Percentiles rank a stretch among this genome's conserved stretches.
Conservation (phyloP, 2,797 vertebrate genomes). For the Rallus crepitans region DNA sequence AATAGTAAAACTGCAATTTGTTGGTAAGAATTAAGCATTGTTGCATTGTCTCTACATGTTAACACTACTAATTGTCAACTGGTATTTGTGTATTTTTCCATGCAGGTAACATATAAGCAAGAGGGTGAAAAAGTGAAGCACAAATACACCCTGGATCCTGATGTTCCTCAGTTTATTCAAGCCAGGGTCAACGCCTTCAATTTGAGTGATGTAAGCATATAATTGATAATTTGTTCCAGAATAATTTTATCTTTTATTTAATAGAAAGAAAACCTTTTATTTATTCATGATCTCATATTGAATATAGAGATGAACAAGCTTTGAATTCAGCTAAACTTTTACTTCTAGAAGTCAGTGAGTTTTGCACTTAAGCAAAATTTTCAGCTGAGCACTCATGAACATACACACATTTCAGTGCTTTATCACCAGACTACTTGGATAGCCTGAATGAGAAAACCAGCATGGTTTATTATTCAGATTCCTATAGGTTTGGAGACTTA, state of each 20-base stretch:
- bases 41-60: not conserved
- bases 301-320: not conserved
- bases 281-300: not conserved
- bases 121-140: conserved; percentile 92
- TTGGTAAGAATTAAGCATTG: not conserved
- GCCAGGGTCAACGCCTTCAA: conserved; percentile 92
- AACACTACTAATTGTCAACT: not conserved
- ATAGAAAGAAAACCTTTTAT: not conserved
- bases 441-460: not conserved
- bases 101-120: conserved; percentile 91
- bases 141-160: conserved; percentile 90
- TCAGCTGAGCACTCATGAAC: not conserved
- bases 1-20: not conserved
- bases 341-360: not conserved
- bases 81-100: conserved; percentile 3
- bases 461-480: not conserved
- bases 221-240: not conserved
- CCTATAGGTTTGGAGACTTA: not conserved
- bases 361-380: not conserved
- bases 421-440: not conserved
- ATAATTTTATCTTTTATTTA: not conserved
- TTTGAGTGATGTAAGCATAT: conserved; percentile 88
- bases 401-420: not conserved
- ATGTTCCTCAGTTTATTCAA: conserved; percentile 90
- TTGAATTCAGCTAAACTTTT: not conserved